Base-by-base conservation (phyloP, 2,888 invertebrate genomes). In the Drosophila mimica region DNA sequence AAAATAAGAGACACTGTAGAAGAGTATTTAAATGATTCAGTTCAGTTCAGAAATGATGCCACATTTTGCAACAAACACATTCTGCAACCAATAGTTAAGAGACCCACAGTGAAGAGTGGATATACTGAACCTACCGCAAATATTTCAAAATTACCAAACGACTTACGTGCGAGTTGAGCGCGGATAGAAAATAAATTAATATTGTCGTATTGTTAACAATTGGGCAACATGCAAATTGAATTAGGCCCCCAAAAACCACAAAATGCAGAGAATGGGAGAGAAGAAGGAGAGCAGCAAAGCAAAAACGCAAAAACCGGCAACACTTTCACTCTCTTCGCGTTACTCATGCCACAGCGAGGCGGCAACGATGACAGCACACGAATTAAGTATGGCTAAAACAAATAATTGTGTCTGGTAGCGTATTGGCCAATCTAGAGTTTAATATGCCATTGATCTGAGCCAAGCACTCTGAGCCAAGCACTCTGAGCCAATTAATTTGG, bases 111-210 rank as follows among this genome's bases (percentile, higher is more conserved):
- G 63, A 31, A 83, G 67, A 60, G 58, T 57, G 62, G 69, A 20
- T 28, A 34, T 56, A 38, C 59, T 65, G 75, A 87, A 88, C 88
- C 86, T 82, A 89, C 85, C 81, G 40, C 88, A 87, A 89, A 77
- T 76, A 81, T 69, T 66, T 68, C 46, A 46, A 49, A 58, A 52
- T 43, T 52, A 52, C 33, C 49, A 51, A 72, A 58, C 56, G 51
- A 48, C 40, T 28, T 65, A 58, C 67, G 69, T 74, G 68, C 67
- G 28, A 17, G 49, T 34, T 38, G 30, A 31, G 30, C 28, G 8
- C 51, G 38, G 38, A 56, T 46, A 48, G 34, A 64, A 68, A 62
- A 43, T 46, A 62, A 68, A 65, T 59, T 40, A 73, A 63, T 66
- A 69, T 58, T 69, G 52, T 76, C 38, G 51, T 59, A 58, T 66